Percentiles rank a stretch among this genome's conserved stretches.
Evolutionary conservation across 2,797 vertebrate genomes (phyloP).

Genomic region (Ataeniobius toweri): DNA sequence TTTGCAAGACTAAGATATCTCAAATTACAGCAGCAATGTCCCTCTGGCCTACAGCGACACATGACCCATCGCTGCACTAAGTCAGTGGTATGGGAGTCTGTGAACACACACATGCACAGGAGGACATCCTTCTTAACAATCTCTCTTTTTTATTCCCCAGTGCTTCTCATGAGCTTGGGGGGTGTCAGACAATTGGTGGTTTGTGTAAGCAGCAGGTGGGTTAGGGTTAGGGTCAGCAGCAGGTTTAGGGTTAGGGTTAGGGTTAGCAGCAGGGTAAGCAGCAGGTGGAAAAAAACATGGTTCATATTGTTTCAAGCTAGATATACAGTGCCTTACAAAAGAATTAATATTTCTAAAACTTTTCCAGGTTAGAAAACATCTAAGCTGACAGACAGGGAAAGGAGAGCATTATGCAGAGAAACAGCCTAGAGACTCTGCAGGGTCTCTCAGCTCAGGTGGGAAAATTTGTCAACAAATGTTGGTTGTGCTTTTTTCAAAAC

Average conservation of each 20-base stretch:
- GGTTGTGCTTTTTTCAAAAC: neutral
- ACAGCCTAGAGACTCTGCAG: too few relatives aligned
- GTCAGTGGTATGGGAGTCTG: constrained; percentile 39
- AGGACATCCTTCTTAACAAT: constrained; percentile 50
- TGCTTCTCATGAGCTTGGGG: constrained; percentile 26
- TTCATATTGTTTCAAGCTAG: neutral
- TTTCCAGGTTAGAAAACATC: neutral
- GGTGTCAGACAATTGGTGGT: constrained; percentile 30
- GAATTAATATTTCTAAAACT: neutral
- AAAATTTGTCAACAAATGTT: neutral
- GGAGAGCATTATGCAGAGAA: too few relatives aligned
- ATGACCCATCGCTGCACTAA: constrained; percentile 43
- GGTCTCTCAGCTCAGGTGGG: too few relatives aligned
- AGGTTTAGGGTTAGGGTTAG: too few relatives aligned
- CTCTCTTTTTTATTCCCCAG: constrained; percentile 42
- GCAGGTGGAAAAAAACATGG: constrained; percentile 22
- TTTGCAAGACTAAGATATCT: constrained; percentile 69
- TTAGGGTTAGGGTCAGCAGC: too few relatives aligned
- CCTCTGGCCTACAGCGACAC: constrained; percentile 50
- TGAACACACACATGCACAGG: constrained; percentile 21
- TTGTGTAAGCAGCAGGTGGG: constrained; percentile 26
- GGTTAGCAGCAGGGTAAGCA: neutral
- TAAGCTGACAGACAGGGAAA: too few relatives aligned
- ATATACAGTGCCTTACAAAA: neutral
- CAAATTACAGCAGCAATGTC: constrained; percentile 64